phyloP scores from a whole-genome alignment of 2,113 vertebrate genomes.

The Perca schrenkii region DNA sequence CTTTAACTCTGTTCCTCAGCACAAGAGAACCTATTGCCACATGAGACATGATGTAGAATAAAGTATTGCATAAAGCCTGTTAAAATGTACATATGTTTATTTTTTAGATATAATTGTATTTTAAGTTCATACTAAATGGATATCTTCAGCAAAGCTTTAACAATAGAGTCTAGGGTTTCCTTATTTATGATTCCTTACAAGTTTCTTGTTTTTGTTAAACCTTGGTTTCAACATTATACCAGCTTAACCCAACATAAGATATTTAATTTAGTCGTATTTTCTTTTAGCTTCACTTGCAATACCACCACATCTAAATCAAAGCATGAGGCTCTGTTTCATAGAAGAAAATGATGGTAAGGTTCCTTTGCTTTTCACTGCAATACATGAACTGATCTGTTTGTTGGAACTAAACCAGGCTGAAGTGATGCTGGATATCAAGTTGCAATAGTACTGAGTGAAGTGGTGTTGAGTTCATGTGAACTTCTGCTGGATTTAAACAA shows the following conservation, averaged over 20 bases:
- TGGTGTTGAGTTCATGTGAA: conserved; percentile 48
- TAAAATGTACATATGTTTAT: conserved; percentile 78
- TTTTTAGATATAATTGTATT: conserved; percentile 54
- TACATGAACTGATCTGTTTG: background rate
- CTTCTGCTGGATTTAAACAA: conserved; percentile 56
- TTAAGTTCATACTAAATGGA: conserved; percentile 15
- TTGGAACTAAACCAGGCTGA: background rate
- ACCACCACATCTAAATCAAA: background rate
- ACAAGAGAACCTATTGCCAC: conserved; percentile 64
- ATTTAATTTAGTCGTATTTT: background rate
- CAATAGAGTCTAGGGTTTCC: background rate
- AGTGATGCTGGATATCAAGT: conserved; percentile 14
- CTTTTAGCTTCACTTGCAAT: background rate
- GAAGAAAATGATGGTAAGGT: background rate
- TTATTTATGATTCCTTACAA: background rate
- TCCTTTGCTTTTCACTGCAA: conserved; percentile 6
- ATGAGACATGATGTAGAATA: conserved; percentile 64
- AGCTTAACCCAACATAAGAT: background rate
- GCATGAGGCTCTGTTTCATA: background rate
- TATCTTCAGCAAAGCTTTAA: conserved; percentile 17
- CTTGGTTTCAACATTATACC: conserved; percentile 1
- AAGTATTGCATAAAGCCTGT: conserved; percentile 65
- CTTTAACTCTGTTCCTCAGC: conserved; percentile 56
- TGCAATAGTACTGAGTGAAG: background rate
- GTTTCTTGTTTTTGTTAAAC: background rate